Evolutionary conservation across 2,888 invertebrate genomes (phyloP).

Genomic region (Drosophila atripex): DNA sequence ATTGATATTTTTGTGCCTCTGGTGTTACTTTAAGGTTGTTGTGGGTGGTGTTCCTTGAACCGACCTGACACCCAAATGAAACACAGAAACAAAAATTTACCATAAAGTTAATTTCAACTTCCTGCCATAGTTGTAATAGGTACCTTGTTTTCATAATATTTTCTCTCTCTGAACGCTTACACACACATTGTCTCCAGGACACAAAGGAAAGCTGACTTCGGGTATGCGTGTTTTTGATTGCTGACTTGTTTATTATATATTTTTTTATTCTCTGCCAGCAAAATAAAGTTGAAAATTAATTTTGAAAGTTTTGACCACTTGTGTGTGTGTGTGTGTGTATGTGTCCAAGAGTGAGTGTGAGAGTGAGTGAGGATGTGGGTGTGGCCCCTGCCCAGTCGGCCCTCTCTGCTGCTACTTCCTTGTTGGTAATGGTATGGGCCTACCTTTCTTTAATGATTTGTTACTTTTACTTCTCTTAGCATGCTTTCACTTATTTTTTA

Average conservation of each 20-base stretch:
- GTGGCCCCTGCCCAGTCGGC: conserved; percentile 2
- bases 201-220: conserved; percentile 4
- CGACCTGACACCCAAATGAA: conserved; percentile 18
- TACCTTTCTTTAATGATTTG: conserved; percentile 57
- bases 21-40: conserved; percentile 13
- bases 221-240: conserved; percentile 64
- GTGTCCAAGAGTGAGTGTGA: neutral
- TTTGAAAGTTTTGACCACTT: conserved; percentile 67
- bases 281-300: conserved; percentile 71
- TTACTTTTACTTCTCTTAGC: conserved; percentile 39
- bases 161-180: neutral
- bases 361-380: conserved; percentile 5
- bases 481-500: conserved; percentile 30
- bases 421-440: conserved; percentile 18
- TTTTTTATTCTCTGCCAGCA: conserved; percentile 44
- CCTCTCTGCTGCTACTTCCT: neutral
- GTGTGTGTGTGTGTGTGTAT: conserved; percentile 6
- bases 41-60: neutral
- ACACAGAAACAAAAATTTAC: conserved; percentile 8
- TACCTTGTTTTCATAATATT: neutral
- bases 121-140: neutral
- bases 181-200: conserved; percentile 47
- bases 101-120: neutral
- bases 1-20: conserved; percentile 62
- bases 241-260: conserved; percentile 62